A percentile compares a stretch with the other conserved stretches of the same genome.
Conservation (phyloP, 2,888 invertebrate genomes). For the Ennomos quercinarius region DNA sequence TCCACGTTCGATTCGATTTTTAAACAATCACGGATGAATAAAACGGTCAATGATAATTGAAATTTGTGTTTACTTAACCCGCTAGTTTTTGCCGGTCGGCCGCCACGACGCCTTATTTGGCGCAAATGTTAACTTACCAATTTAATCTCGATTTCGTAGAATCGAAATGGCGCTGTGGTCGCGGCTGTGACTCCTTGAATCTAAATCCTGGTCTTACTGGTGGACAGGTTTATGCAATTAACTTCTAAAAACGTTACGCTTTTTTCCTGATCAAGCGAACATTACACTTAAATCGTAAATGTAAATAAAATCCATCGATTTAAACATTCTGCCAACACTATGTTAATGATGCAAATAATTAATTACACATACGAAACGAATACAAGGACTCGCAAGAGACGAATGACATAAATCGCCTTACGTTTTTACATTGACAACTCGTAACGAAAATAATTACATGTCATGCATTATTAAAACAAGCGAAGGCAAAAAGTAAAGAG, state of each 20-base stretch:
- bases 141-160: constrained; percentile 72
- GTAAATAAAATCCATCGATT: constrained; percentile 44
- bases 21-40: constrained; percentile 75
- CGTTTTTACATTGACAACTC: constrained; percentile 60
- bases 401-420: constrained; percentile 61
- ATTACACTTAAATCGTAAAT: constrained; percentile 45
- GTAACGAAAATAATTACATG: constrained; percentile 77
- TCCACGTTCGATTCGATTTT: constrained; percentile 59
- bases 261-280: constrained; percentile 42
- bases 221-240: constrained; percentile 63
- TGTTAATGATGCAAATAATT: constrained; percentile 41
- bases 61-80: constrained; percentile 81
- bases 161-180: constrained; percentile 61
- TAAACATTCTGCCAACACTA: constrained; percentile 37
- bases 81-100: constrained; percentile 65
- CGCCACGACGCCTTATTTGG: constrained; percentile 73
- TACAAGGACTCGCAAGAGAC: constrained; percentile 31
- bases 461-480: constrained; percentile 82
- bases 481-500: constrained; percentile 62
- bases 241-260: constrained; percentile 53
- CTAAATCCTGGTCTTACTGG: constrained; percentile 53
- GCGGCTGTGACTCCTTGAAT: constrained; percentile 28
- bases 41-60: constrained; percentile 82
- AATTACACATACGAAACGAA: constrained; percentile 49
- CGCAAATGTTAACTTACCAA: constrained; percentile 74